Conservation (phyloP, 2,113 vertebrate genomes). For the Kobus ellipsiprymnus region DNA sequence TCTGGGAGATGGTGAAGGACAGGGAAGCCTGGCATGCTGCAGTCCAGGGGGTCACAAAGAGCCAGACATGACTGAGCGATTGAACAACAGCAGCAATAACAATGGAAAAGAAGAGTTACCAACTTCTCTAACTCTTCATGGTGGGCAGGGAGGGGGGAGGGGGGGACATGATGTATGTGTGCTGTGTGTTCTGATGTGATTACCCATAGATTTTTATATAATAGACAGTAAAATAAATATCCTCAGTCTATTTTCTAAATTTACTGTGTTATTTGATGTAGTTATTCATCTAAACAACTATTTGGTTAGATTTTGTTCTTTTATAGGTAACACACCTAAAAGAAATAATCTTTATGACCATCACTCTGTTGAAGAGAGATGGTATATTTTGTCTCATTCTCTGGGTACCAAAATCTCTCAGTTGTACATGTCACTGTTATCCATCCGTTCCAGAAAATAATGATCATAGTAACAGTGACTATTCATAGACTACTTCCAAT, state of each 20-base stretch:
- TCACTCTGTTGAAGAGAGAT: neutral
- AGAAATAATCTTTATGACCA: neutral
- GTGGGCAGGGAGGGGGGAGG: too few relatives aligned
- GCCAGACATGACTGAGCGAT: neutral
- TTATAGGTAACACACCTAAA: neutral
- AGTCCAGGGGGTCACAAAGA: neutral
- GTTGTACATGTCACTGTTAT: neutral
- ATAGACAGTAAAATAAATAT: constrained; percentile 3
- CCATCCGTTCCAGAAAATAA: neutral
- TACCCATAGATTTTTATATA: neutral
- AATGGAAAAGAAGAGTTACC: neutral
- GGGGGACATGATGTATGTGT: neutral
- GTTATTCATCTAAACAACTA: neutral
- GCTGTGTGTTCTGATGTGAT: neutral
- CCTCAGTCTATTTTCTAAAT: neutral
- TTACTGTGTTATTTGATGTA: neutral
- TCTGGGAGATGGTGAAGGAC: neutral
- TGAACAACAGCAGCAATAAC: neutral
- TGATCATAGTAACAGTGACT: neutral
- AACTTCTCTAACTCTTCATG: neutral
- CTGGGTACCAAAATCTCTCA: neutral
- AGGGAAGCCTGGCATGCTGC: neutral
- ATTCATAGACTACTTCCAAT: neutral
- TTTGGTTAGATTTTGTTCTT: neutral
- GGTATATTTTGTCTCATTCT: neutral